These are phyloP conservation scores for Anisognathus igniventris DNA, from an alignment of 2,797 vertebrate species.

Conservation along the genomic window DNA sequence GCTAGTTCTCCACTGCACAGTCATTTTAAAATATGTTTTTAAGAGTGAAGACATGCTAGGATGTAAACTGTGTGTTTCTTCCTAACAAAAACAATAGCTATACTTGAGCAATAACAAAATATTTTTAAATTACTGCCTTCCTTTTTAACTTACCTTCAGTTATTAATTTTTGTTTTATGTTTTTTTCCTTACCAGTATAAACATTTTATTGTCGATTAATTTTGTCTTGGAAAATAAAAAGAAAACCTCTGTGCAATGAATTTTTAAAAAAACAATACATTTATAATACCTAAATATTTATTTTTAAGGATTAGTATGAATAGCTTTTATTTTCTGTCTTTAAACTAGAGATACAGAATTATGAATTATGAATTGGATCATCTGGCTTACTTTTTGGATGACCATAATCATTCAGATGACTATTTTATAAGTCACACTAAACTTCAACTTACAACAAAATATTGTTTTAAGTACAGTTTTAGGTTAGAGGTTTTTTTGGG, in stretches of 20 bases:
- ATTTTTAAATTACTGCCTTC: not conserved
- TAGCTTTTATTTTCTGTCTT: not conserved
- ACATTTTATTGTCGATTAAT: not conserved
- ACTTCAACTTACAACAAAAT: not conserved
- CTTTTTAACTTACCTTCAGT: not conserved
- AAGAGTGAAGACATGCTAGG: not conserved
- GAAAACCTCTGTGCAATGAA: not conserved
- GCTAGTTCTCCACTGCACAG: not conserved
- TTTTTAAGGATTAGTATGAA: not conserved
- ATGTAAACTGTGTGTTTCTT: not conserved
- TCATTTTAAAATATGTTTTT: not conserved
- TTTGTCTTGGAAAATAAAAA: not conserved
- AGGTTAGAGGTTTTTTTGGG: not conserved
- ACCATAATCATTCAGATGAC: not conserved
- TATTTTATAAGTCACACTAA: not conserved
- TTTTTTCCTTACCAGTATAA: not conserved
- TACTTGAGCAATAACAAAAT: not conserved
- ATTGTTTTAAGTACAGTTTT: conserved; percentile 34
- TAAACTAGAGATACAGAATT: not conserved
- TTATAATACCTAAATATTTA: not conserved
- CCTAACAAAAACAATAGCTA: not conserved
- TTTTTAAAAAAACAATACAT: not conserved
- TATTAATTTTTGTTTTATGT: not conserved
- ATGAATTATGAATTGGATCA: not conserved
- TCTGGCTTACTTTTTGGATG: not conserved